Evolutionary conservation across 2,797 vertebrate species (phyloP), one percentile per base, ranked within the genome.

Genomic region (Rhyacichthys aspro): DNA sequence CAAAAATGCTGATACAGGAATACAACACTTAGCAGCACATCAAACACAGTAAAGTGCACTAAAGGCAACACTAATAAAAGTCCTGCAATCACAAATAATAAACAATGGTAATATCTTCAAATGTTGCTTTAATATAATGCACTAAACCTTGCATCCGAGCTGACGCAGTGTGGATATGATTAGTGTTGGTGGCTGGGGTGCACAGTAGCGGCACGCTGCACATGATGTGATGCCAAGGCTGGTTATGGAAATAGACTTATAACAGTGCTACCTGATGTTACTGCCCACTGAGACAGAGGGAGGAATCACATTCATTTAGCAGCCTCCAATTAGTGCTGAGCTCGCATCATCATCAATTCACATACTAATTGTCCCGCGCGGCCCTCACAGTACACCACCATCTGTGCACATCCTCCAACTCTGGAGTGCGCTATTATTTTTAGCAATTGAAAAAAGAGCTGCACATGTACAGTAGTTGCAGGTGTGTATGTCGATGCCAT

Each of bases 271-370:
- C 88, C 85, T 91, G 88, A 88, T 87, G 88, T 75, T 86, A 59
- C 75, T 76, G 85, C 86, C 89, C 78, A 82, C 83, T 70, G 90
- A 90, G 88, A 89, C 72, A 71, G 73, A 79, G 69, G 70, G 79
- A 75, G 72, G 78, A 85, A 87, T 83, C 88, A 75, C 82, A 86
- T 90, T 89, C 77, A 85, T 89, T 90, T 89, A 82, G 81, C 76
- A 74, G 82, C 56, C 59, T 79, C 88, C 90, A 90, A 91, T 93
- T 91, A 90, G 85, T 72, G 78, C 78, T 70, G 83, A 89, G 83
- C 42, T 78, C 33, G 79, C 81, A 91, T 90, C 88, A 92, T 90
- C 88, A 91, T 92, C 87, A 87, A 87, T 92, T 91, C 89, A 86
- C 72, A 78, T 70, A 54, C 86, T 91, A 88, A 90, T 90, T 90